Evolutionary conservation across 2,888 invertebrate genomes (phyloP), one percentile per base, ranked within the genome.

Genomic region (Drosophila vallismaia): DNA sequence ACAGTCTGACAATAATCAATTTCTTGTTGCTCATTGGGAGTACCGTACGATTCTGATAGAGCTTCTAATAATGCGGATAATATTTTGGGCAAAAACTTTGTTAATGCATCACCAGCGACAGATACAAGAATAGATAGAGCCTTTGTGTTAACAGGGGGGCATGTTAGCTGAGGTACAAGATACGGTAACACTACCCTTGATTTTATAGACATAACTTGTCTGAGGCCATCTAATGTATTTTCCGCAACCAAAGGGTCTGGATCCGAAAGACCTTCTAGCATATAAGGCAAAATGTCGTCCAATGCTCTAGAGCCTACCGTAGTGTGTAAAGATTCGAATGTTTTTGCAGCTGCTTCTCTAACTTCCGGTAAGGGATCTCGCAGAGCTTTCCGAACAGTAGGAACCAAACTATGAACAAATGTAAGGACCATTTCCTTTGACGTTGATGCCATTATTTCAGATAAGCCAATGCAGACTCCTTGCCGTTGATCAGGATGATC

Each of bases 381-480:
- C 56, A 99, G 93, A 2, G 99, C 99, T 91, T 95, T 96, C 75
- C 97, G 94, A n/a, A 99, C 98, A 0, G 98, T 99, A 3, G 99
- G 98, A 7, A 97, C 95, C 57, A 98, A 92, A 76, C 96, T 96
- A 90, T 96, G 96, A 2, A 97, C 96, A 92, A 97, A 97, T 71
- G 97, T 96, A 45, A 98, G 93, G 50, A 98, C 97, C 94, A 97
- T 97, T 88, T 99, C 99, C 83, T 95, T 95, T 63, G 97, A 98
- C 4, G 99, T 99, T 52, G 98, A 98, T 4, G 96, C 95, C 95
- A 99, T 98, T 88, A 99, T 99, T 93, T 99, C 99, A 0, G 98
- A 97, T 33, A 99, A 94, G 0, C 98, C 99, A 90, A 99, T 98
- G 92, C 99, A 99, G 7, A 99, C 99, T 76, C 99, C 99, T 92